Percentiles rank a stretch among this genome's conserved stretches.
These are phyloP conservation scores for Oxygymnocypris stewartii DNA, from an alignment of 2,113 vertebrate species.

Conservation along the genomic window DNA sequence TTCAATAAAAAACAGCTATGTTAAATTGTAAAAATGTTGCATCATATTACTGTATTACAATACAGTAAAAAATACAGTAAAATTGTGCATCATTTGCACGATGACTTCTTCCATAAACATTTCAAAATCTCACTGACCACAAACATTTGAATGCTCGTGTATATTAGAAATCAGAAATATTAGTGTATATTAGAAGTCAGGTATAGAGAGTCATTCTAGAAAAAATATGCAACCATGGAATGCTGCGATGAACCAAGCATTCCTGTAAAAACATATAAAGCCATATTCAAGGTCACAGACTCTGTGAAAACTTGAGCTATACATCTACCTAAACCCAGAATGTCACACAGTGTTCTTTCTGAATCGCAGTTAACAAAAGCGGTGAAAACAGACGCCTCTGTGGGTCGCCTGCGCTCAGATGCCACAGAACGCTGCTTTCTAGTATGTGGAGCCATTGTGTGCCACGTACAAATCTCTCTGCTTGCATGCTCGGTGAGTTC, in stretches of 20 bases:
- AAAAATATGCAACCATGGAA: background rate
- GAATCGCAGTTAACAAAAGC: constrained; percentile 3
- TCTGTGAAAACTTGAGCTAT: background rate
- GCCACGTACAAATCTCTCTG: constrained; percentile 16
- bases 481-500: constrained; percentile 49
- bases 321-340: background rate
- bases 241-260: background rate
- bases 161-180: background rate
- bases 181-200: too few species aligned
- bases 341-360: background rate
- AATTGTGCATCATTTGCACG: too few species aligned
- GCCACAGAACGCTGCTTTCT: background rate
- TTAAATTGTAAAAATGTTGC: background rate
- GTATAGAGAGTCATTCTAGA: background rate
- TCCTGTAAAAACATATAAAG: constrained; percentile 2
- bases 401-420: background rate
- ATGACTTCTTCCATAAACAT: background rate
- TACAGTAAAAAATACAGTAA: too few species aligned
- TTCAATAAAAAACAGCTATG: too few species aligned
- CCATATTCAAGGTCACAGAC: background rate
- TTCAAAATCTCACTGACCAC: background rate
- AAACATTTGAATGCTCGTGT: background rate
- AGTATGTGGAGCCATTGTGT: constrained; percentile 25
- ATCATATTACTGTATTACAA: background rate
- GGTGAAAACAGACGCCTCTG: background rate